A percentile compares a stretch with the other conserved stretches of the same genome.
Evolutionary conservation across 2,113 vertebrate genomes (phyloP).

Genomic region (Crotalus horridus): DNA sequence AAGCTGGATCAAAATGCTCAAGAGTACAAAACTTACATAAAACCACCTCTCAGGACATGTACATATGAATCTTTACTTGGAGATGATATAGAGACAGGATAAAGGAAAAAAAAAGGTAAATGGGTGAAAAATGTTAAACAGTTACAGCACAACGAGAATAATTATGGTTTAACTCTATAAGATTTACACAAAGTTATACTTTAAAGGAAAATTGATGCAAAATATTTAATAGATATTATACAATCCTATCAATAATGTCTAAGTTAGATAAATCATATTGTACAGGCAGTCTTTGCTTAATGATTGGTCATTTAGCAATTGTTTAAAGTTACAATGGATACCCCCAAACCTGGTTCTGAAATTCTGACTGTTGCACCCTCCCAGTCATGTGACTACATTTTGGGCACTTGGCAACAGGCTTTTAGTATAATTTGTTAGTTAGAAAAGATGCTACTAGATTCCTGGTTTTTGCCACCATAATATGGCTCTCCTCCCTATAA

Average conservation of each 20-base stretch:
- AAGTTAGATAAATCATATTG: background rate
- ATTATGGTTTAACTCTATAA: background rate
- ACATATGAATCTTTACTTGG: background rate
- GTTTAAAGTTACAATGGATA: background rate
- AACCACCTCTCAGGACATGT: background rate
- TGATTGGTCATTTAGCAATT: background rate
- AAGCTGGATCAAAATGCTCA: no score
- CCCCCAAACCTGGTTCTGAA: background rate
- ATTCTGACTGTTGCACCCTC: background rate
- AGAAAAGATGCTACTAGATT: no score
- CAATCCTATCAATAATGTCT: background rate
- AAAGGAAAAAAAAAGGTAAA: background rate
- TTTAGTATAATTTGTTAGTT: no score
- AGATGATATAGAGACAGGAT: background rate
- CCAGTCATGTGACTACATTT: background rate
- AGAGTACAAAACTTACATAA: background rate
- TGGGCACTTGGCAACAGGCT: background rate
- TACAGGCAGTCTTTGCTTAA: background rate
- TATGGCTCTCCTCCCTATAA: background rate
- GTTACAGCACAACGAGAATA: background rate
- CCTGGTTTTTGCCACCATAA: no score
- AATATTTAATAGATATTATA: background rate
- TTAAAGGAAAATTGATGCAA: background rate
- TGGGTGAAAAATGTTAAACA: background rate
- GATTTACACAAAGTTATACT: background rate